Base-by-base conservation (phyloP, 2,888 invertebrate species). In the Taphrorychus bicolor region DNA sequence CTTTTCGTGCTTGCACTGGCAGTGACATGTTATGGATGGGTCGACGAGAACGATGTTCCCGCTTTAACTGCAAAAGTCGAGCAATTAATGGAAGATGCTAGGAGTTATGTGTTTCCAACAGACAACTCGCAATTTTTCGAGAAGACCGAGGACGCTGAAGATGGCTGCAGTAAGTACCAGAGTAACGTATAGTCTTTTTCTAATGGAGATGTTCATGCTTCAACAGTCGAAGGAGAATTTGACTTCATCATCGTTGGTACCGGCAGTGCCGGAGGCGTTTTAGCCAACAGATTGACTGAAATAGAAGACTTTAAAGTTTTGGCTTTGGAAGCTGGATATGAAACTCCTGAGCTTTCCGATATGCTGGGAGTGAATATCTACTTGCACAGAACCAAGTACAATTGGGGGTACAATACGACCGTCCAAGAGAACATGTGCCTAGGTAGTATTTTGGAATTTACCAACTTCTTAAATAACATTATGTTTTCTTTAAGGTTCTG, bases 331-430 rank as follows among this genome's bases (percentile, higher is more conserved):
- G 61, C 61, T 4, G 61, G 61, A 4, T 21, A 18, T 14, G 61
- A 61, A 21, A 41, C 61, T 0, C 61, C 61, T 17, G 42, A 61
- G 22, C 16, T 61, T 7, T 61, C 61, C 23, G 32, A 52, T 42
- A 54, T 61, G 54, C 22, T 61, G 16, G 61, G 53, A 5, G 42
- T 61, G n/a, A 53, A 53, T 24, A 61, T 61, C 17, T 61, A 61
- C 40, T 17, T 61, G 41, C 61, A 61, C 42, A 18, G 42, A 11
- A 42, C 42, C 9, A 18, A 9, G 5, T 61, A 61, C 17, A 63
- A 63, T 19, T 63, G 63, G 63, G 63, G 63, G 4, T 63, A 63
- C 32, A 45, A 63, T 22, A 63, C 63, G 17, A 63, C 63, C 14
- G 19, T 3, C 2, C 63, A 63, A 23, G 23, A 57, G 19, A 57